Percentiles rank a stretch among this genome's conserved stretches.
Evolutionary conservation across 2,797 vertebrate genomes (phyloP).

Genomic region (Acestrorhynchus altus): DNA sequence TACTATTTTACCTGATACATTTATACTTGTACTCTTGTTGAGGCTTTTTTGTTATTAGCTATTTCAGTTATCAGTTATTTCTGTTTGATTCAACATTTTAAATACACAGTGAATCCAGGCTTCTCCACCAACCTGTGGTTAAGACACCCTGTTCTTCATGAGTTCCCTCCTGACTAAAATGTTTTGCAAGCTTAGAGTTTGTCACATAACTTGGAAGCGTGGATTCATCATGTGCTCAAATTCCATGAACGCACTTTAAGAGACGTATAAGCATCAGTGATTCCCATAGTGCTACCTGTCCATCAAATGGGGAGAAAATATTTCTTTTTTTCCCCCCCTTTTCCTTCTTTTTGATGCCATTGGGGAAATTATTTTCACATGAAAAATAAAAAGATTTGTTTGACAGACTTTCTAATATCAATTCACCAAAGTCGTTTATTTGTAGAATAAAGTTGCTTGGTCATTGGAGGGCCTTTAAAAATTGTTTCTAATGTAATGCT

Average conservation of each 20-base stretch:
- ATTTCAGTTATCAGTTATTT: background rate
- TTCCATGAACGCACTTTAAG: constrained; percentile 20
- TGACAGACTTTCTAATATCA: no score
- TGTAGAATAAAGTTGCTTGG: no score
- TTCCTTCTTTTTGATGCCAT: no score
- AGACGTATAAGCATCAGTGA: constrained; percentile 1
- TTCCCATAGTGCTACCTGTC: background rate
- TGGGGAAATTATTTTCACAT: no score
- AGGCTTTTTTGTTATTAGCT: background rate
- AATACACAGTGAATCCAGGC: background rate
- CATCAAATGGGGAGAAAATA: no score
- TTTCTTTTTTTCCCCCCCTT: no score
- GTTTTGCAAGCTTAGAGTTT: constrained; percentile 23
- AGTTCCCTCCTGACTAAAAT: background rate
- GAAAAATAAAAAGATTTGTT: no score
- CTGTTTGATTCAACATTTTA: background rate
- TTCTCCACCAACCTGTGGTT: background rate
- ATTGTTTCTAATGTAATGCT: constrained; percentile 38
- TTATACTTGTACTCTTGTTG: no score
- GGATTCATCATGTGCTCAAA: constrained; percentile 30
- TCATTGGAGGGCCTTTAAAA: background rate
- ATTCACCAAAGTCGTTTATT: no score
- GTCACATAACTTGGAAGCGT: constrained; percentile 40
- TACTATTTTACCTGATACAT: background rate
- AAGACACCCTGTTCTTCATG: background rate